Evolutionary conservation across 2,888 invertebrate species (phyloP), one percentile per base, ranked within the genome.

Genomic region (Zelleria hepariella): DNA sequence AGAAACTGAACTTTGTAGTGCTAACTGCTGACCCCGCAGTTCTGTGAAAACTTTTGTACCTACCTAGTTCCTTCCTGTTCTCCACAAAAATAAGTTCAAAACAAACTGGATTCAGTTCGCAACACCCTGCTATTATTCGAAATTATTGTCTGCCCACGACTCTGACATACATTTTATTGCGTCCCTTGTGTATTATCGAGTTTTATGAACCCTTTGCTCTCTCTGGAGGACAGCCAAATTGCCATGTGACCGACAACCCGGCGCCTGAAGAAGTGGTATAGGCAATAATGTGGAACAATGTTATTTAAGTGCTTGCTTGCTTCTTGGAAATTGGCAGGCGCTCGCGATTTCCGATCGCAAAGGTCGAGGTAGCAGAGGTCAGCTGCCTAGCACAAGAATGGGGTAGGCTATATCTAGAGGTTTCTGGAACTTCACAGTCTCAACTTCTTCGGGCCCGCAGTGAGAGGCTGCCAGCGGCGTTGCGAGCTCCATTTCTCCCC

Each of bases 221-320:
- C 55, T 20, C 55, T 55, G 55, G 53, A 55, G 32, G 32, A 10
- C 18, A 32, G 55, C 55, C 55, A 55, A 55, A 55, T 55, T 55
- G 55, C 32, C 32, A 32, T 55, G 21, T 32, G 20, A 32, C n/a
- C 55, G 71, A 58, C 69, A 59, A 23, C 60, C 55, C 21, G 67
- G 68, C 70, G 73, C 72, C 72, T 69, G 61, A 51, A 62, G 65
- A 55, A 65, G 65, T 53, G 5, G n/a, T 53, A n/a, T 21, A 55
- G 32, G 55, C 27, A 55, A 55, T 32, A 32, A 32, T 10, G 27
- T 25, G 25, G 18, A 10, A 18, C 8, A 32, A 55, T 55, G 27
- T 32, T 10, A 27, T 32, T 32, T 10, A 21, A 55, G 8, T 32
- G 18, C 32, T 10, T 49, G 49, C 49, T 32, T 32, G 32, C 49